A percentile compares a stretch with the other conserved stretches of the same genome.
phyloP scores from a whole-genome alignment of 1,140 invertebrate species.

The Proctacanthus coquilletti region DNA sequence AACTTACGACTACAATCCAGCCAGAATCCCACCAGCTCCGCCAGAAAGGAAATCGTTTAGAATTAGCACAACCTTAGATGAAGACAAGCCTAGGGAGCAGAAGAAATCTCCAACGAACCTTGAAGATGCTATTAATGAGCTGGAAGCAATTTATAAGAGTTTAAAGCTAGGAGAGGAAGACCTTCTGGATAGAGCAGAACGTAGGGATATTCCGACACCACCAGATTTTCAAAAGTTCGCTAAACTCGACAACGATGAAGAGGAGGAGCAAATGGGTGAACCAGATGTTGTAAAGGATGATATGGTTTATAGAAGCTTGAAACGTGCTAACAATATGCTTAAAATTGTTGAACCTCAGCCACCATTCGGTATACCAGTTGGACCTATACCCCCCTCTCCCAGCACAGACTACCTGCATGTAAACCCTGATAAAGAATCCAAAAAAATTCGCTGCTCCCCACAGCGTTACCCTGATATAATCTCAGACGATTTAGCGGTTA shows the following conservation, averaged over 20 bases:
- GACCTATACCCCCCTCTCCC: constrained; percentile 51
- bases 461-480: constrained; percentile 59
- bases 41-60: constrained; percentile 6
- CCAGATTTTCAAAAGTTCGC: constrained; percentile 27
- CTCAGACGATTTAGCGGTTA: constrained; percentile 72
- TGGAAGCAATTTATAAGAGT: constrained; percentile 80
- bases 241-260: constrained; percentile 21
- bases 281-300: constrained; percentile 73
- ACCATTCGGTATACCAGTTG: constrained; percentile 76
- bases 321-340: constrained; percentile 53
- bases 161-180: constrained; percentile 67
- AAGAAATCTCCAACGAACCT: constrained; percentile 56
- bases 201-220: constrained; percentile 42
- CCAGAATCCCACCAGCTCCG: constrained; percentile 4
- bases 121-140: constrained; percentile 70
- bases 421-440: constrained; percentile 33
- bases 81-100: no score
- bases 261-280: constrained; percentile 39
- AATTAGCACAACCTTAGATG: not conserved
- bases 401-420: constrained; percentile 72
- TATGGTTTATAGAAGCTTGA: constrained; percentile 62
- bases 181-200: constrained; percentile 57
- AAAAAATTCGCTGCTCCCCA: constrained; percentile 27
- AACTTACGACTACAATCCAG: constrained; percentile 1
- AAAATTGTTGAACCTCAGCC: constrained; percentile 66